These are phyloP conservation scores for Champsocephalus esox DNA, from an alignment of 2,797 vertebrate genomes.

Conservation along the genomic window DNA sequence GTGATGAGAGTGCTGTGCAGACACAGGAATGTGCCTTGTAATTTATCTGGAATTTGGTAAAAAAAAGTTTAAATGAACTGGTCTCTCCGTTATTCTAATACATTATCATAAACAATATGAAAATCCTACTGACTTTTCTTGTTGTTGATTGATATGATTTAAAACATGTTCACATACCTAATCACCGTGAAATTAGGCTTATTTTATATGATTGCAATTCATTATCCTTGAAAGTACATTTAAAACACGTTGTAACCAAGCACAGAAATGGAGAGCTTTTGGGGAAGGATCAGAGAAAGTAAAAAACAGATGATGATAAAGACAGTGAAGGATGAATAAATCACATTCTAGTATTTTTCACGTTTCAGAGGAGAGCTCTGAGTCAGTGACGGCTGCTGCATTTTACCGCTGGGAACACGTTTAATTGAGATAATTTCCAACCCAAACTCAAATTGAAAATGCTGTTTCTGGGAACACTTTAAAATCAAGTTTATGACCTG, in stretches of 20 bases:
- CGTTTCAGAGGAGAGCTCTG: conserved; percentile 39
- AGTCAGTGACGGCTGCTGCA: conserved; percentile 38
- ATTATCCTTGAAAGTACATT: conserved; percentile 27
- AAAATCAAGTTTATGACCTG: conserved; percentile 65
- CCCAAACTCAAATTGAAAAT: conserved; percentile 45
- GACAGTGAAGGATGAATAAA: conserved; percentile 27
- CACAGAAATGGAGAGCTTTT: conserved; percentile 1
- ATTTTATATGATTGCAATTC: conserved; percentile 11
- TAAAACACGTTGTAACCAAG: conserved; percentile 9
- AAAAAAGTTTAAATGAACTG: background rate
- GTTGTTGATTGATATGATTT: background rate
- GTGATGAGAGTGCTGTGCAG: background rate
- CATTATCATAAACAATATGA: background rate
- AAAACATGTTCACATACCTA: no score
- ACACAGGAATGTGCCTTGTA: conserved; percentile 10
- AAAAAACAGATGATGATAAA: conserved; percentile 21
- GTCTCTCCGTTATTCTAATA: background rate
- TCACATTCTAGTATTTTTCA: conserved; percentile 17
- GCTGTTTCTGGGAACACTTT: conserved; percentile 37
- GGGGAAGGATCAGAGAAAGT: conserved; percentile 7
- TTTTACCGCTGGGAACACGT: conserved; percentile 44
- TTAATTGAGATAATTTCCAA: conserved; percentile 62
- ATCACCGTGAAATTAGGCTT: conserved; percentile 1
- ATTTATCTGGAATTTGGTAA: background rate
- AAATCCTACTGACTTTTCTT: background rate